Percentiles rank a stretch among this genome's conserved stretches.
Evolutionary conservation across 2,113 vertebrate species (phyloP).

Genomic region (Athene noctua): DNA sequence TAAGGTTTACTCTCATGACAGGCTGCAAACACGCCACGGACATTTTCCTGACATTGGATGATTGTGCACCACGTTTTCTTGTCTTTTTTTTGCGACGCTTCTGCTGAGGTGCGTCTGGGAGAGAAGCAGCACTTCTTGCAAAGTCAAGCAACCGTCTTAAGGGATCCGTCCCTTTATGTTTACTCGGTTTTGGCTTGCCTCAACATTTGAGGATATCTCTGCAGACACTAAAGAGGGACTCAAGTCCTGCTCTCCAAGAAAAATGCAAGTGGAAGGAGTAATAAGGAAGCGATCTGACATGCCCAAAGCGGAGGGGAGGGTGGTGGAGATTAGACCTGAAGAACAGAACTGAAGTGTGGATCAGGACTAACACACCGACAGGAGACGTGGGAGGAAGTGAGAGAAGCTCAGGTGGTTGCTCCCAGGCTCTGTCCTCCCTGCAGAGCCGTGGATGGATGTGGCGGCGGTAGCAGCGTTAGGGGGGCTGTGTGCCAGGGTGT

Average conservation of each 20-base stretch:
- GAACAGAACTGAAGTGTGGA: background rate
- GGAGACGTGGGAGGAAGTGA: background rate
- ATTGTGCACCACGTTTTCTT: background rate
- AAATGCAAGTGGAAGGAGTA: background rate
- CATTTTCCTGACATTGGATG: background rate
- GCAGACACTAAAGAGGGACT: background rate
- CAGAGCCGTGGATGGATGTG: rapidly evolving
- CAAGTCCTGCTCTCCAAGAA: background rate
- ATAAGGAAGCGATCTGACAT: background rate
- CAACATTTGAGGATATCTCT: background rate
- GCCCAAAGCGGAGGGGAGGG: background rate
- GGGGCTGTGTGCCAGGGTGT: background rate
- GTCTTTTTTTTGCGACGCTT: background rate
- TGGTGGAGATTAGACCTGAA: background rate
- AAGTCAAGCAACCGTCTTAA: rapidly evolving
- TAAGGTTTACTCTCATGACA: background rate
- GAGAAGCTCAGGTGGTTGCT: background rate
- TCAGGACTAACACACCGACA: no score
- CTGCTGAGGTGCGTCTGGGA: background rate
- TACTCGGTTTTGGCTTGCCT: background rate
- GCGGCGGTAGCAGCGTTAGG: no score
- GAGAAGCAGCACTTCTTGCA: background rate
- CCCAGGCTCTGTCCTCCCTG: background rate
- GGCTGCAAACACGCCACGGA: background rate
- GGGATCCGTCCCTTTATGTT: background rate